A percentile compares a stretch with the other conserved stretches of the same genome.
phyloP scores from a whole-genome alignment of 2,888 invertebrate species.

The Blastobasis adustella region DNA sequence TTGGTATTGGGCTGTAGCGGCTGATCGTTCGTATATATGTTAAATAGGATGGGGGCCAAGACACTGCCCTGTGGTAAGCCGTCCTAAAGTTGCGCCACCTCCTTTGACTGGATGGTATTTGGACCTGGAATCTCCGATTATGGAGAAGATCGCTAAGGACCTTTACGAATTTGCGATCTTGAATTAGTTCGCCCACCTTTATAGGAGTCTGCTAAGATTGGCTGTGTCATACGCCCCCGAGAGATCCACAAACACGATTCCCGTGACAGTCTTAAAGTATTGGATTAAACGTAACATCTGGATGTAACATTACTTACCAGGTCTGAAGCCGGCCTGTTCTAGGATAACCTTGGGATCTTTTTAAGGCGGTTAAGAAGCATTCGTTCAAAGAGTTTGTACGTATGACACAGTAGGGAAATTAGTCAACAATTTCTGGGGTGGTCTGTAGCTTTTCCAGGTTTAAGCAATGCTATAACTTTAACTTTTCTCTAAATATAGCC shows the following conservation, averaged over 20 bases:
- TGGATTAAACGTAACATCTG: conserved; percentile 3
- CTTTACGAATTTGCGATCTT: background rate
- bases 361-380: conserved; percentile 1
- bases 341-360: background rate
- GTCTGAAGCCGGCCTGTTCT: conserved; percentile 3
- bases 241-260: conserved; percentile 2
- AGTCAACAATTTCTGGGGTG: conserved; percentile 3
- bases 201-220: background rate
- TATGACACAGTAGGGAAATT: conserved; percentile 1
- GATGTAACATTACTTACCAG: conserved; percentile 4
- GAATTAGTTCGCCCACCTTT: background rate
- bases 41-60: conserved; percentile 1
- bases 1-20: background rate
- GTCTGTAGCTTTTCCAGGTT: background rate
- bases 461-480: background rate
- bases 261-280: conserved; percentile 3
- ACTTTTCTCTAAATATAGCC: no score
- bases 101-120: background rate
- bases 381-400: conserved; percentile 5
- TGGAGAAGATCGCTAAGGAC: no score
- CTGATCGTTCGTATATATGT: conserved; percentile 5
- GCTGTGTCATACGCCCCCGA: conserved; percentile 4
- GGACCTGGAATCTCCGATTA: no score
- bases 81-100: background rate
- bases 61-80: background rate